These are phyloP conservation scores for Phasianus colchicus DNA, from an alignment of 2,113 vertebrate species.

Conservation along the genomic window DNA sequence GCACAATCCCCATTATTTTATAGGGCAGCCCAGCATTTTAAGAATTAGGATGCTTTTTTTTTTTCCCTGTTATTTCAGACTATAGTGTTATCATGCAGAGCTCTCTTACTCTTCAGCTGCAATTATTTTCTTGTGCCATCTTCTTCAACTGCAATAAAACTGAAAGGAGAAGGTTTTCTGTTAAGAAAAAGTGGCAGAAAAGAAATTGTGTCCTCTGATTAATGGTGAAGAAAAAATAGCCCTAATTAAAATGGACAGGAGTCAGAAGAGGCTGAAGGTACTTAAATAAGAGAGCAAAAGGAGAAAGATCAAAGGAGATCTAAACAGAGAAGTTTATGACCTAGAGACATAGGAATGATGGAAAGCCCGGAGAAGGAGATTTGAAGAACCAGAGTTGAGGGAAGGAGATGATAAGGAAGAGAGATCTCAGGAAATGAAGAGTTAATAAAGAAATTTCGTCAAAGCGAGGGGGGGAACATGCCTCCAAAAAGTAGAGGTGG, in stretches of 20 bases:
- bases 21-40: background rate
- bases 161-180: background rate
- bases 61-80: background rate
- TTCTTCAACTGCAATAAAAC: constrained; percentile 27
- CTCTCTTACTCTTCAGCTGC: background rate
- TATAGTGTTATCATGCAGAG: background rate
- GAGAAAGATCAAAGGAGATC: constrained; percentile 40
- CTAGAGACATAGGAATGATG: background rate
- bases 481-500: background rate
- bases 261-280: background rate
- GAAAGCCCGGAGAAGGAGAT: constrained; percentile 4
- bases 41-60: background rate
- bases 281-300: constrained; percentile 28
- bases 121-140: background rate
- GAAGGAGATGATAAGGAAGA: background rate
- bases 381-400: background rate
- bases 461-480: background rate
- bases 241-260: constrained; percentile 51
- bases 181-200: constrained; percentile 25
- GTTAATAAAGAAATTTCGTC: constrained; percentile 24
- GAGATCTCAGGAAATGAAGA: background rate
- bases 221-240: constrained; percentile 29
- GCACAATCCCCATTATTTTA: background rate
- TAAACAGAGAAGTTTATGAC: constrained; percentile 2
- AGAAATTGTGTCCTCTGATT: constrained; percentile 44